Conservation (phyloP, 2,113 vertebrate genomes). For the Hyaena hyaena region DNA sequence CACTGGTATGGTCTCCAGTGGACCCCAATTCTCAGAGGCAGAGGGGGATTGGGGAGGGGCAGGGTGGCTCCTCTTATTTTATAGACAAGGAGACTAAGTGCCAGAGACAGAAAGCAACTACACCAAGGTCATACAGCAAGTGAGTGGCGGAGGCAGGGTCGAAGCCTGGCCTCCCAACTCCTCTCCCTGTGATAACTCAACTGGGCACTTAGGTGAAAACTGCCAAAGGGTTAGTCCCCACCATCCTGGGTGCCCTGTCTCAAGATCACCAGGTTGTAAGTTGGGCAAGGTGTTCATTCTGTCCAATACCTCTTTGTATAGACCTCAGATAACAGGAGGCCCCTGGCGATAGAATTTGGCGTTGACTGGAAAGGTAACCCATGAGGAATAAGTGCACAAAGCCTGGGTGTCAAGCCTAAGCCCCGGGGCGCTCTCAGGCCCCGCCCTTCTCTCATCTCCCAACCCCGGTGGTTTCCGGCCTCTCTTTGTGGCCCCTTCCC, state of each 20-base stretch:
- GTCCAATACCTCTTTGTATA: not conserved
- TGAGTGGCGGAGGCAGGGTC: not conserved
- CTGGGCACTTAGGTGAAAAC: not conserved
- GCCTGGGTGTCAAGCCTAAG: not conserved
- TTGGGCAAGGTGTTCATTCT: not conserved
- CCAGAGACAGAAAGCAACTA: not conserved
- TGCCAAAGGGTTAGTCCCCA: not conserved
- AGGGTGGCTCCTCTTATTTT: not conserved
- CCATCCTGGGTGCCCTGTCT: not conserved
- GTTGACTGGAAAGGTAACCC: not conserved
- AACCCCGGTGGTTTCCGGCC: not conserved
- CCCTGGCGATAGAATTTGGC: not conserved
- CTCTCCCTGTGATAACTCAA: not conserved
- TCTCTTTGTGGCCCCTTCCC: not conserved
- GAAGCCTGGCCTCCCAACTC: not conserved
- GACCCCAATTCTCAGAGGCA: not conserved
- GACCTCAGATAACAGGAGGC: not conserved
- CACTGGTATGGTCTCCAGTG: not conserved
- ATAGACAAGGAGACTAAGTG: not conserved
- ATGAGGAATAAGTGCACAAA: not conserved
- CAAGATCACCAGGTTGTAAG: not conserved
- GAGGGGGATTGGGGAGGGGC: not conserved
- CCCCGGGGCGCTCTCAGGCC: not conserved
- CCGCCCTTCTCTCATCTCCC: not conserved
- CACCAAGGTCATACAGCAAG: too few relatives aligned